Evolutionary conservation across 2,797 vertebrate genomes (phyloP).

Genomic region (Urophycis tenuis): DNA sequence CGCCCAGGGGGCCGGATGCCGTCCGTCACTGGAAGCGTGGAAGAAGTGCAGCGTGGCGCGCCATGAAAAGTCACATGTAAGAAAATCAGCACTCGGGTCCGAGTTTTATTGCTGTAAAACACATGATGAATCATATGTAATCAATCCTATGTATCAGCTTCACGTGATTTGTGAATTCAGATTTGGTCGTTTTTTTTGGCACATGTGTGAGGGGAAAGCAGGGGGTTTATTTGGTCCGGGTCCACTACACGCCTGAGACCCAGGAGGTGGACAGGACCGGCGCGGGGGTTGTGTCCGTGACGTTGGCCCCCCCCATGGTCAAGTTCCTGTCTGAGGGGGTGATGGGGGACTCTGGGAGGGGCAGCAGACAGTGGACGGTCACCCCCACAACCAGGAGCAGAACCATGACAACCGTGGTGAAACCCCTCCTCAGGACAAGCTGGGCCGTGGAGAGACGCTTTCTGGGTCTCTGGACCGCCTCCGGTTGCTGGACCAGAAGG

Average conservation of each 20-base stretch:
- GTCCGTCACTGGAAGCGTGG: too few species aligned
- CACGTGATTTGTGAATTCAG: background rate
- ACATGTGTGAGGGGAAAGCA: background rate
- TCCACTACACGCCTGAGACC: background rate
- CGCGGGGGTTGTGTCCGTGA: constrained; percentile 30
- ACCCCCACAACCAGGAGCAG: constrained; percentile 66
- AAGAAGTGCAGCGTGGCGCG: too few species aligned
- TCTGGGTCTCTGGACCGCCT: background rate
- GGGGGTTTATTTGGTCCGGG: background rate
- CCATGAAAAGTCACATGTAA: too few species aligned
- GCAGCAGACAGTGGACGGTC: constrained; percentile 61
- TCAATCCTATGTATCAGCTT: background rate
- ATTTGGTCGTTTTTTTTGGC: background rate
- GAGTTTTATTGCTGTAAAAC: too few species aligned
- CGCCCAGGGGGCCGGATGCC: too few species aligned
- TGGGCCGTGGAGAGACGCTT: constrained; percentile 44
- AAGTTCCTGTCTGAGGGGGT: constrained; percentile 24
- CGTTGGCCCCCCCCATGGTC: constrained; percentile 43
- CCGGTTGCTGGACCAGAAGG: constrained; percentile 8
- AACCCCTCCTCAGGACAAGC: constrained; percentile 64
- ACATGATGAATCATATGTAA: background rate
- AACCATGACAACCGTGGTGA: constrained; percentile 54
- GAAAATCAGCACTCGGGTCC: too few species aligned
- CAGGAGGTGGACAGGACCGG: constrained; percentile 20
- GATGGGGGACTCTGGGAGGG: constrained; percentile 43